These are phyloP conservation scores for Andricus quercusramuli DNA, from an alignment of 2,888 invertebrate genomes.

Conservation along the genomic window DNA sequence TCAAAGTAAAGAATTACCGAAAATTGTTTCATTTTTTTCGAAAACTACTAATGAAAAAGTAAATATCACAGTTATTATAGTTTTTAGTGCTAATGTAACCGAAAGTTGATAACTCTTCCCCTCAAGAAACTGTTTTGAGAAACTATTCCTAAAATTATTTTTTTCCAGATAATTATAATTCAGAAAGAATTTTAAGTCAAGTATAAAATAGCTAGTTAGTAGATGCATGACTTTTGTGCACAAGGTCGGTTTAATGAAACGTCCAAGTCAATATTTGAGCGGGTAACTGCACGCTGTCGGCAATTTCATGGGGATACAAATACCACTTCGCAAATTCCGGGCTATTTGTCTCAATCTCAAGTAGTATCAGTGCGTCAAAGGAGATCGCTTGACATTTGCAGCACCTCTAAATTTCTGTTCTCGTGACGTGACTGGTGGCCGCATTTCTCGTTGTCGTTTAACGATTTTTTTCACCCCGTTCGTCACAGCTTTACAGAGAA, in stretches of 20 bases:
- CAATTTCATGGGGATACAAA: constrained; percentile 19
- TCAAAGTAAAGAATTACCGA: no score
- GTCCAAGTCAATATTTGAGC: constrained; percentile 56
- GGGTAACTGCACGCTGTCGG: constrained; percentile 43
- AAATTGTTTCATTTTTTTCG: no score
- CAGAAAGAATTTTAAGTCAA: background rate
- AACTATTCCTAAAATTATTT: background rate
- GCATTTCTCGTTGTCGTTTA: constrained; percentile 14
- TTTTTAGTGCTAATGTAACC: no score
- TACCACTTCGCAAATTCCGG: constrained; percentile 24
- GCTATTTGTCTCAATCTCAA: constrained; percentile 18
- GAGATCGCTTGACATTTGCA: background rate
- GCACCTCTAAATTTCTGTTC: constrained; percentile 30
- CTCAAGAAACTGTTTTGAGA: no score
- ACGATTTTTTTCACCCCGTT: background rate
- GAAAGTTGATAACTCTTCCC: no score
- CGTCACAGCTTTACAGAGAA: background rate
- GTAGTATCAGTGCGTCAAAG: constrained; percentile 16
- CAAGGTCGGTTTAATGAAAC: constrained; percentile 5
- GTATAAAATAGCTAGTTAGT: background rate
- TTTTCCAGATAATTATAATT: background rate
- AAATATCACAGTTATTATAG: no score
- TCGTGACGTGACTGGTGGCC: constrained; percentile 19
- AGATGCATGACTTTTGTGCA: background rate
- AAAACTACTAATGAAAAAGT: no score